A percentile compares a stretch with the other conserved stretches of the same genome.
These are phyloP conservation scores for Blennius ocellaris DNA, from an alignment of 2,113 vertebrate genomes.

Conservation along the genomic window DNA sequence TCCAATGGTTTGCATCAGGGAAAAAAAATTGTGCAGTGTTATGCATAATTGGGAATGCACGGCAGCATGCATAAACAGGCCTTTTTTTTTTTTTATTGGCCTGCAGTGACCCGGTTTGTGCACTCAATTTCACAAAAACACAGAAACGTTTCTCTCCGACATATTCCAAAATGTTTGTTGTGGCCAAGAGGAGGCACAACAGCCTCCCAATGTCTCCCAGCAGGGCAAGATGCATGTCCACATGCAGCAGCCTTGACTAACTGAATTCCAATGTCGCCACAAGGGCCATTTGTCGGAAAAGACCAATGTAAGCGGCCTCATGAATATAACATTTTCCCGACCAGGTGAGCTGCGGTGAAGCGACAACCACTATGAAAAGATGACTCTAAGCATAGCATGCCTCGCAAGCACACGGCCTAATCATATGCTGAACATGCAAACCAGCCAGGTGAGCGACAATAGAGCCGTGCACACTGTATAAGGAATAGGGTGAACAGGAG, in stretches of 20 bases:
- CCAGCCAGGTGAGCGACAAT: background rate
- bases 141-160: conserved; percentile 58
- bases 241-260: conserved; percentile 46
- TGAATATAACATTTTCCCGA: conserved; percentile 75
- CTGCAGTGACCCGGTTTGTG: conserved; percentile 57
- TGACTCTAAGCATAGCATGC: conserved; percentile 45
- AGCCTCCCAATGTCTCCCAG: conserved; percentile 59
- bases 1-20: conserved; percentile 30
- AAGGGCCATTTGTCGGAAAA: conserved; percentile 55
- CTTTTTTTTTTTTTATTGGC: conserved; percentile 28
- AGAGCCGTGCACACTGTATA: background rate
- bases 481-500: conserved; percentile 6
- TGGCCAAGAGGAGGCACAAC: conserved; percentile 49
- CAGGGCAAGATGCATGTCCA: conserved; percentile 53
- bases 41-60: conserved; percentile 54
- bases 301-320: conserved; percentile 54
- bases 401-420: conserved; percentile 35
- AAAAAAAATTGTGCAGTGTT: conserved; percentile 49
- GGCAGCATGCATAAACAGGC: conserved; percentile 55
- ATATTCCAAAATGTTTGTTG: conserved; percentile 65
- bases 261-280: conserved; percentile 63
- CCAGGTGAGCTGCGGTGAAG: conserved; percentile 66
- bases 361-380: conserved; percentile 49
- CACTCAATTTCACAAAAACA: conserved; percentile 71
- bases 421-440: conserved; percentile 47